A percentile compares a stretch with the other conserved stretches of the same genome.
These are phyloP conservation scores for Corythornis cristatus DNA, from an alignment of 2,113 vertebrate genomes.

Conservation along the genomic window DNA sequence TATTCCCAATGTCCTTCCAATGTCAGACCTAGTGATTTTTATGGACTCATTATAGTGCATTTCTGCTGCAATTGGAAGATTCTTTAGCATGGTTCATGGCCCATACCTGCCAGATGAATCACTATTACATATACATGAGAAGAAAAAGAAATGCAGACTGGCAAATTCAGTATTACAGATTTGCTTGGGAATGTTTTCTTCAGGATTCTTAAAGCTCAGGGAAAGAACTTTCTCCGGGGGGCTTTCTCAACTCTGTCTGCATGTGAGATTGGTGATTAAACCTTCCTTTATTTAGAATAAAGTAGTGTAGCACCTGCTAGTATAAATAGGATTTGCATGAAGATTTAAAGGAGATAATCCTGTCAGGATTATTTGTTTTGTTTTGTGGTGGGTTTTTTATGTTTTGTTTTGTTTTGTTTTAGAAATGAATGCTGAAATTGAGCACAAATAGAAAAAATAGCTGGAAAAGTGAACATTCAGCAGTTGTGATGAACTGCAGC, in stretches of 20 bases:
- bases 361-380: neutral
- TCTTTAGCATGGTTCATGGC: conserved; percentile 5
- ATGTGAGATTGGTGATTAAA: neutral
- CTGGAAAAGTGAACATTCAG: neutral
- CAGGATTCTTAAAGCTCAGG: neutral
- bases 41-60: conserved; percentile 36
- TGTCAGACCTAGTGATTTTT: conserved; percentile 38
- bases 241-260: neutral
- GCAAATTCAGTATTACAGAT: neutral
- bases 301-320: neutral
- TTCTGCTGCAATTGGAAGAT: conserved; percentile 38
- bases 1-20: conserved; percentile 32
- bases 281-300: neutral
- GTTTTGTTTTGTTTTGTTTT: neutral
- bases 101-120: conserved; percentile 31
- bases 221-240: neutral
- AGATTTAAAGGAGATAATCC: neutral
- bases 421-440: neutral
- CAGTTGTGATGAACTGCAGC: neutral
- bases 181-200: conserved; percentile 1
- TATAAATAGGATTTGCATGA: neutral
- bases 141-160: conserved; percentile 9
- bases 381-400: neutral
- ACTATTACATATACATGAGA: conserved; percentile 49
- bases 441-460: neutral